Evolutionary conservation across 1,140 invertebrate genomes (phyloP).

Genomic region (Neuroterus valhalla): DNA sequence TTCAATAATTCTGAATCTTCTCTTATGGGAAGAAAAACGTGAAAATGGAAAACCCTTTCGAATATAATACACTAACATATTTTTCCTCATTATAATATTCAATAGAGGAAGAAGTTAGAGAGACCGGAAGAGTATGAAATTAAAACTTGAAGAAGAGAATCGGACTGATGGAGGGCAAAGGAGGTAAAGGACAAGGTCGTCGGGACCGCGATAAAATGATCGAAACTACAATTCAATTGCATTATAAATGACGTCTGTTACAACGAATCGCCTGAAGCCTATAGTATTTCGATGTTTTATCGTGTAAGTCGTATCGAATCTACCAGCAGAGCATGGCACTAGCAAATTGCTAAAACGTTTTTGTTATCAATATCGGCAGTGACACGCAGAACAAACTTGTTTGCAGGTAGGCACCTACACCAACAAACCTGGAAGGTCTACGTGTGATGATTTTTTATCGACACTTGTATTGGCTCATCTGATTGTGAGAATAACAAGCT

Average conservation of each 20-base stretch:
- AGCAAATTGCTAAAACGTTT: neutral
- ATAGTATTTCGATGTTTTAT: neutral
- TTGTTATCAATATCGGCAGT: no score
- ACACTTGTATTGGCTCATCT: neutral
- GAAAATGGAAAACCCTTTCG: no score
- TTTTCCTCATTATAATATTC: neutral
- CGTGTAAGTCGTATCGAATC: slow-evolving; percentile 9
- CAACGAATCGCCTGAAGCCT: slow-evolving; percentile 28
- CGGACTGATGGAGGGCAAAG: neutral
- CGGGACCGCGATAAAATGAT: slow-evolving; percentile 52
- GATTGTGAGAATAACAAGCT: neutral
- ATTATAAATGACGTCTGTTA: slow-evolving; percentile 61
- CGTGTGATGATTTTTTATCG: slow-evolving; percentile 2
- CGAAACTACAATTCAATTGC: slow-evolving; percentile 62
- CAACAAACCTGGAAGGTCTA: neutral
- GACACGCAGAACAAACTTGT: no score
- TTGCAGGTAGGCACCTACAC: neutral
- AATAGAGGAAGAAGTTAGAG: neutral
- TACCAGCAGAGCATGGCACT: neutral
- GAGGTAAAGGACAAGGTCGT: slow-evolving; percentile 38
- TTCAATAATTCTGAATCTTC: no score
- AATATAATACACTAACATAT: no score
- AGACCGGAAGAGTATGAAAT: slow-evolving; percentile 2
- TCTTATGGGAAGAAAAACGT: no score
- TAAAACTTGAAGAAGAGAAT: neutral